Evolutionary conservation across 2,888 invertebrate species (phyloP).

Genomic region (Cylloceria caligata): DNA sequence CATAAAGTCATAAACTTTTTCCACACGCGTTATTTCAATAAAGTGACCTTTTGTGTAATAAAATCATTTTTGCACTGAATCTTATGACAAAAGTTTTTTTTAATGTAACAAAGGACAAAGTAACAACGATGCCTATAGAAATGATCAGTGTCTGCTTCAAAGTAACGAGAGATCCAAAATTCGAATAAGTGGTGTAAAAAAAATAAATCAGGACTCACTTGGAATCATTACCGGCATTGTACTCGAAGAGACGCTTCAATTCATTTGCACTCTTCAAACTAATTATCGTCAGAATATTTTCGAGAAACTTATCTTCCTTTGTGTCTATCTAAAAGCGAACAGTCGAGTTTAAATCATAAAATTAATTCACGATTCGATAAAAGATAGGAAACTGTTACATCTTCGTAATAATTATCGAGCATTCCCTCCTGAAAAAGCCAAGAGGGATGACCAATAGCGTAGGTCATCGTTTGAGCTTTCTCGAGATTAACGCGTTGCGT

Average conservation of each 20-base stretch:
- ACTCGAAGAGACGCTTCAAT: slow-evolving; percentile 86
- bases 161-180: too few species aligned
- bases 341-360: neutral
- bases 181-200: too few species aligned
- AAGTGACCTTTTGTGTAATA: too few species aligned
- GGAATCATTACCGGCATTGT: slow-evolving; percentile 85
- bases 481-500: slow-evolving; percentile 91
- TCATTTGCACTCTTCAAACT: slow-evolving; percentile 86
- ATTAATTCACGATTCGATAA: neutral
- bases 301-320: slow-evolving; percentile 87
- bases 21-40: too few species aligned
- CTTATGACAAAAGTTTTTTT: too few species aligned
- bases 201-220: slow-evolving; percentile 77
- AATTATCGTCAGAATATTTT: slow-evolving; percentile 89
- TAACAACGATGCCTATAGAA: too few species aligned
- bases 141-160: too few species aligned
- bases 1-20: too few species aligned
- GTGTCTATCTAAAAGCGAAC: slow-evolving; percentile 85
- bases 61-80: too few species aligned
- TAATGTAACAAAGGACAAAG: too few species aligned
- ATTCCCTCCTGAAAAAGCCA: slow-evolving; percentile 90
- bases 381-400: slow-evolving; percentile 83
- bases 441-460: slow-evolving; percentile 91
- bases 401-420: slow-evolving; percentile 89
- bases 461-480: slow-evolving; percentile 91